Conservation (phyloP, 2,888 invertebrate species). For the Tetranychus piercei region DNA sequence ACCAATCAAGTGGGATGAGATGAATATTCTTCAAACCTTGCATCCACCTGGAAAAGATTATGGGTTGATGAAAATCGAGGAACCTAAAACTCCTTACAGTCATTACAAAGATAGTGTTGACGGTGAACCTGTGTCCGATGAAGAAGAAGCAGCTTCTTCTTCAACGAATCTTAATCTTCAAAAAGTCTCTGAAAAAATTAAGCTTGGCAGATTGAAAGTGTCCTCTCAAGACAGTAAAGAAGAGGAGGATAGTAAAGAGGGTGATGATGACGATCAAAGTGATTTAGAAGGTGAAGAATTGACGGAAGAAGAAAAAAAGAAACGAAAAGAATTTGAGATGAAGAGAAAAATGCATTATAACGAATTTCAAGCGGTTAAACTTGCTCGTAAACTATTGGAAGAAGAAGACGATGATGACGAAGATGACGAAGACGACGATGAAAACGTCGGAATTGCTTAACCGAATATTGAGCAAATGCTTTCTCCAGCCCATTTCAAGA, state of each 20-base stretch:
- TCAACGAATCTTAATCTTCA: slow-evolving; percentile 28
- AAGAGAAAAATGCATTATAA: slow-evolving; percentile 93
- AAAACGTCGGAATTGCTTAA: no score
- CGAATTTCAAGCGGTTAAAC: slow-evolving; percentile 81
- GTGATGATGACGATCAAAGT: slow-evolving; percentile 36
- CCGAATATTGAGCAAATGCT: no score
- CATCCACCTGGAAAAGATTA: slow-evolving; percentile 97
- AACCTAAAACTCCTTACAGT: slow-evolving; percentile 84
- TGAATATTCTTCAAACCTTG: slow-evolving; percentile 92
- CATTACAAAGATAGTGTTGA: slow-evolving; percentile 34
- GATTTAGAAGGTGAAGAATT: slow-evolving; percentile 28
- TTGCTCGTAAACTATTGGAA: slow-evolving; percentile 71
- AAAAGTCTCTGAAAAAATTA: not conserved
- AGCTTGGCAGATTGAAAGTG: slow-evolving; percentile 1
- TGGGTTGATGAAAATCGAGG: slow-evolving; percentile 95
- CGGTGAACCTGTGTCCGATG: slow-evolving; percentile 35
- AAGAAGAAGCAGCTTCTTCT: slow-evolving; percentile 35
- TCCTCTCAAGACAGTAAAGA: slow-evolving; percentile 35
- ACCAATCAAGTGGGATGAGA: slow-evolving; percentile 76
- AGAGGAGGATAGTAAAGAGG: slow-evolving; percentile 29
- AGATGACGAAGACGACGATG: slow-evolving; percentile 36
- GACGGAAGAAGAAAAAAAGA: slow-evolving; percentile 28
- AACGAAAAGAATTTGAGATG: slow-evolving; percentile 62
- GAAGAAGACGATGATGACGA: slow-evolving; percentile 72
- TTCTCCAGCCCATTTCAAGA: no score